Percentiles rank a stretch among this genome's conserved stretches.
Conservation (phyloP, 2,797 vertebrate species). For the Sciurus vulgaris region DNA sequence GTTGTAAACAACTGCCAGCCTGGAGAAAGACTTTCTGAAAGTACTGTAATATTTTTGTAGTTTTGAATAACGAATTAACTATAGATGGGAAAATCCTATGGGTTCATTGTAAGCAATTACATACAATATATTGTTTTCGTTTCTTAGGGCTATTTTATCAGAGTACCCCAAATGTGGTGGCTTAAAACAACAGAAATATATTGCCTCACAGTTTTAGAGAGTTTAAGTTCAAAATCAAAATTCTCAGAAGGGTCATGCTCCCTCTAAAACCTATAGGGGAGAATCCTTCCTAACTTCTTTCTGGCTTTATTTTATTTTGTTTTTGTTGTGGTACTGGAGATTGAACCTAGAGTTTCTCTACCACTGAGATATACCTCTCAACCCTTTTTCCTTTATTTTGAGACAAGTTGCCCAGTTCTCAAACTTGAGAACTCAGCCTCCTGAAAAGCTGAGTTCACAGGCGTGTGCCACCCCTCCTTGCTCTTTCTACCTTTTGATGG, state of each 20-base stretch:
- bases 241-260: not conserved
- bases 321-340: not conserved
- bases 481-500: not conserved
- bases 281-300: no score
- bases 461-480: not conserved
- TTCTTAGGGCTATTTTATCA: not conserved
- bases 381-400: no score
- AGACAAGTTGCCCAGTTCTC: no score
- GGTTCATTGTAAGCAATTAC: not conserved
- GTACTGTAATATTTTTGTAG: not conserved
- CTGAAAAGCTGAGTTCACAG: no score
- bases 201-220: not conserved
- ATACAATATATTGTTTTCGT: not conserved
- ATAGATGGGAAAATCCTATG: not conserved
- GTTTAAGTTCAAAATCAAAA: not conserved
- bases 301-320: no score
- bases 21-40: constrained; percentile 45
- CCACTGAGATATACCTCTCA: no score
- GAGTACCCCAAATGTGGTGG: not conserved
- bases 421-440: no score
- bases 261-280: not conserved
- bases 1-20: not conserved
- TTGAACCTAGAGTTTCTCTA: not conserved
- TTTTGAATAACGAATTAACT: constrained; percentile 19
- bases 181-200: not conserved